Evolutionary conservation across 1,140 invertebrate genomes (phyloP).

Genomic region (Artemia franciscana): DNA sequence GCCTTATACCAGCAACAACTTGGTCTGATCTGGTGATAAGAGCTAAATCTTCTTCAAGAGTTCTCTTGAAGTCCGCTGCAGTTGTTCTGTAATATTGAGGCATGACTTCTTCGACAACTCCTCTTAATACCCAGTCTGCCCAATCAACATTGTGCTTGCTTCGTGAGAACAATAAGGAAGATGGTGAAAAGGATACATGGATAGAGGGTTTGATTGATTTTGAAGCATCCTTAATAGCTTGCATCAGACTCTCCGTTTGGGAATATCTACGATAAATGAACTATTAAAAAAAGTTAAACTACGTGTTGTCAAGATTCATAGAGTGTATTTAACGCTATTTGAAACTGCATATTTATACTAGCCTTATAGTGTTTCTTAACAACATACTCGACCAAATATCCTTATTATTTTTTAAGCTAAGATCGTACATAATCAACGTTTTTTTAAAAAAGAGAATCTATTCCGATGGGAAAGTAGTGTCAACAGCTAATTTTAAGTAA

Average conservation of each 20-base stretch:
- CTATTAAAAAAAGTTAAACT: no score
- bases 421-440: no score
- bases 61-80: conserved; percentile 1
- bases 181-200: conserved; percentile 5
- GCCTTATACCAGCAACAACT: conserved; percentile 3
- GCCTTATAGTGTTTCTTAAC: no score
- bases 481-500: no score
- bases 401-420: no score
- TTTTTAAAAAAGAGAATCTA: no score
- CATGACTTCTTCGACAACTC: conserved; percentile 5
- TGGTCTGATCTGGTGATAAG: conserved; percentile 2
- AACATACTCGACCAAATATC: no score
- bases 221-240: not conserved
- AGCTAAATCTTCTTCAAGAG: conserved; percentile 3
- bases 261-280: not conserved
- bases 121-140: conserved; percentile 4
- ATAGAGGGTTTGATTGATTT: not conserved
- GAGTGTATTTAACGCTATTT: no score
- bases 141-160: conserved; percentile 6
- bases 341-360: no score
- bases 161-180: conserved; percentile 3
- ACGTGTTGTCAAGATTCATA: no score
- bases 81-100: conserved; percentile 6
- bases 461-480: no score
- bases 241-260: conserved; percentile 3